Evolutionary conservation across 2,797 vertebrate species (phyloP).

Genomic region (Rhinoraja longicauda): DNA sequence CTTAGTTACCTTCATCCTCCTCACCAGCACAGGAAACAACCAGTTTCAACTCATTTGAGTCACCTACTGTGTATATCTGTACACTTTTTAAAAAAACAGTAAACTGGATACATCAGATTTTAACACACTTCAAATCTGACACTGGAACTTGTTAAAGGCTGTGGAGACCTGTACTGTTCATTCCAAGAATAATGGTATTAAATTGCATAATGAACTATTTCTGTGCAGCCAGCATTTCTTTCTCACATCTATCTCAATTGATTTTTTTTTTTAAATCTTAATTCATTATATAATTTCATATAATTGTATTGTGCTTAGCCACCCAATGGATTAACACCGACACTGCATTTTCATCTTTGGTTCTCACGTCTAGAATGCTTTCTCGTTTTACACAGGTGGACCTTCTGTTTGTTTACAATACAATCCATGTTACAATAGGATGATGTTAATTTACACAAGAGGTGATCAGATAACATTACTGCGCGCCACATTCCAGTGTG

Average conservation of each 20-base stretch:
- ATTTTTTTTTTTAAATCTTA: too few relatives aligned
- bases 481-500: not conserved
- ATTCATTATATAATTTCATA: not conserved
- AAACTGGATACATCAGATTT: constrained; percentile 32
- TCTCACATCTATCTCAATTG: not conserved
- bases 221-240: not conserved
- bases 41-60: not conserved
- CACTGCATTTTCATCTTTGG: not conserved
- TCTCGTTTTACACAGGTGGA: not conserved
- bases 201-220: not conserved
- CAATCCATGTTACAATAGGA: constrained; percentile 30
- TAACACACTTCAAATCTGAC: not conserved
- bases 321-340: not conserved
- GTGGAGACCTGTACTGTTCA: constrained; percentile 7
- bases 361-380: not conserved
- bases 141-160: constrained; percentile 17
- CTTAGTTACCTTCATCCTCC: constrained; percentile 16
- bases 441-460: constrained; percentile 31
- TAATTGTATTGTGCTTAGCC: too few relatives aligned
- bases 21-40: not conserved
- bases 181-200: not conserved
- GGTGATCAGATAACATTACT: constrained; percentile 23
- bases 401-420: constrained; percentile 31
- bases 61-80: constrained; percentile 16
- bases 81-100: not conserved